These are phyloP conservation scores for Drosophila helvetica DNA, from an alignment of 2,888 invertebrate species.

Conservation along the genomic window DNA sequence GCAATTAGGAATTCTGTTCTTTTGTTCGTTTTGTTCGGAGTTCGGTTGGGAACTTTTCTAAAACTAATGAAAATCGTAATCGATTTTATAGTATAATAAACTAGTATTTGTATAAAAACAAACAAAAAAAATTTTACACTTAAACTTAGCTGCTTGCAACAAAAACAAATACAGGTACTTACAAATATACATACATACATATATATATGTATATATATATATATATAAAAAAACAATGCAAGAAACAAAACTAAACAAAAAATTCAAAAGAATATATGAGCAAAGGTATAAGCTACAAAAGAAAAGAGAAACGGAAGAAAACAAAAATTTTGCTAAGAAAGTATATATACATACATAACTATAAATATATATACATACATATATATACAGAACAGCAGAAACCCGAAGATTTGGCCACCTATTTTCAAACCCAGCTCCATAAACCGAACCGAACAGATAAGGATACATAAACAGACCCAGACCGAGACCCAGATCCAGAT, in stretches of 20 bases:
- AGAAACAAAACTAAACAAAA: slow-evolving; percentile 23
- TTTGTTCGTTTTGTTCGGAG: slow-evolving; percentile 18
- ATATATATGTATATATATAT: slow-evolving; percentile 34
- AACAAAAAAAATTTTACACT: slow-evolving; percentile 67
- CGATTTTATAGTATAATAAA: slow-evolving; percentile 69
- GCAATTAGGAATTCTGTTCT: slow-evolving; percentile 9
- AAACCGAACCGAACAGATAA: slow-evolving; percentile 16
- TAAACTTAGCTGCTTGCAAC: slow-evolving; percentile 78
- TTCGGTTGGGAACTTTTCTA: slow-evolving; percentile 8
- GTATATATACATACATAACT: slow-evolving; percentile 48
- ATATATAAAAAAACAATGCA: slow-evolving; percentile 33
- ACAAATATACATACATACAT: slow-evolving; percentile 69
- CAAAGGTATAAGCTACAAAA: slow-evolving; percentile 21
- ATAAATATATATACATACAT: slow-evolving; percentile 37
- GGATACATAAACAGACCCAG: slow-evolving; percentile 2
- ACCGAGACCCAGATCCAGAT: neutral
- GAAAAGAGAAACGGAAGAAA: slow-evolving; percentile 33
- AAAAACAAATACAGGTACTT: slow-evolving; percentile 79
- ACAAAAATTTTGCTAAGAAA: slow-evolving; percentile 62
- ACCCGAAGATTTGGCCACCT: slow-evolving; percentile 53
- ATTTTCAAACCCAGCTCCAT: slow-evolving; percentile 51
- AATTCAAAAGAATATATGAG: slow-evolving; percentile 25
- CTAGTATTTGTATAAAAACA: slow-evolving; percentile 52
- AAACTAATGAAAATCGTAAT: slow-evolving; percentile 62
- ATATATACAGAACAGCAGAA: slow-evolving; percentile 46